Evolutionary conservation across 1,140 invertebrate species (phyloP), one percentile per base, ranked within the genome.

Genomic region (Belonocnema kinseyi): DNA sequence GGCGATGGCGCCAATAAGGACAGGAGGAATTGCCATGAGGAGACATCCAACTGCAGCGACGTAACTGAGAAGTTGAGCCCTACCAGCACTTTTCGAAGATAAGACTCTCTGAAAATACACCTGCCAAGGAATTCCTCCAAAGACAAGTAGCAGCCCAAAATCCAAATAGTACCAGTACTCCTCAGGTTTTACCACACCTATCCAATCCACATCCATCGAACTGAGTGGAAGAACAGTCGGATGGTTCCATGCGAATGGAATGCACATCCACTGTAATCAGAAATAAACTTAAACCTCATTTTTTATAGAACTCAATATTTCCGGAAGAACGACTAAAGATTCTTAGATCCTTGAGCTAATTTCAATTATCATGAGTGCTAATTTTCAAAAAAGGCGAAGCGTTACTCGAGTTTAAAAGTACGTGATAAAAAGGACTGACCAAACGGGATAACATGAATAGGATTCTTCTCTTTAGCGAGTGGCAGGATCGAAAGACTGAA

Each of bases 101-200:
- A 99, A 91, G 0, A 99, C 98, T 56, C 99, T 92, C 92, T 99
- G 99, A 91, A 99, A 99, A 88, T 99, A 99, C 5, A 99, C 98
- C 95, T 97, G 92, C 99, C 99, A 99, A 0, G 99, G 99, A 84
- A 99, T 99, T 33, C 99, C 99, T 11, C 99, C 99, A 86, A 99
- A 99, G 58, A 99, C 93, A 11, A 99, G 93, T 70, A 99, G 92
- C 73, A 99, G 92, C 26, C 96, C 97, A 80, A 97, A 95, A 92
- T 99, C 99, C 21, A 98, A 87, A 89, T 99, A 99, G 72, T 93
- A 94, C 88, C 96, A 97, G 56, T 95, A 94, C 76, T 97, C 94
- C 8, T 93, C 90, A 0, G 94, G 89, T 11, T 95, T 93, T 6
- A 99, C 92, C 13, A 92, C 89, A 0, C 98, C 97, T 71, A 99